phyloP scores from a whole-genome alignment of 1,140 invertebrate genomes.

The Lamellibrachia luymesi region DNA sequence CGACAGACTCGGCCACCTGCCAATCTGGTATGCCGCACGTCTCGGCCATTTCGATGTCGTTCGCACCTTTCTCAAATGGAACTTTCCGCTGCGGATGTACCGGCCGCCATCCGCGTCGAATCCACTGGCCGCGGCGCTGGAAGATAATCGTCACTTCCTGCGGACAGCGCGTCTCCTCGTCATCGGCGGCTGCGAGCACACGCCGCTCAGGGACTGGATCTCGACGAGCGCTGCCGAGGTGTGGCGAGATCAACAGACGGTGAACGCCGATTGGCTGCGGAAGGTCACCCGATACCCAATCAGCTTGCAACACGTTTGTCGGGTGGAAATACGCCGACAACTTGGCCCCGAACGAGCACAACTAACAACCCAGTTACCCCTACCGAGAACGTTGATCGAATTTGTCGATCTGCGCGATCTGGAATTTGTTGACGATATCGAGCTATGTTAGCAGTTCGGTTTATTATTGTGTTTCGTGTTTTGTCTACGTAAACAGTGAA shows the following conservation, averaged over 20 bases:
- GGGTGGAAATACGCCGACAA: neutral
- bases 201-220: neutral
- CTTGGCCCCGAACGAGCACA: neutral
- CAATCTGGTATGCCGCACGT: conserved; percentile 19
- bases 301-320: neutral
- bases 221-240: neutral
- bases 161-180: neutral
- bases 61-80: neutral
- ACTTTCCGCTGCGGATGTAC: neutral
- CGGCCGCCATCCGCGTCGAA: neutral
- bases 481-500: neutral
- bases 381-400: neutral
- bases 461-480: neutral
- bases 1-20: conserved; percentile 16
- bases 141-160: neutral
- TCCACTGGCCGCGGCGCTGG: neutral
- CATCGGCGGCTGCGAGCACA: neutral
- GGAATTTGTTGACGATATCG: neutral
- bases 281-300: neutral
- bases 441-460: neutral
- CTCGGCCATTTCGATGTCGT: neutral
- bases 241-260: neutral
- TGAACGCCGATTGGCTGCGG: neutral
- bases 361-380: neutral
- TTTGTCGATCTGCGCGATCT: neutral